Conservation (phyloP, 2,113 vertebrate species). For the Neoarius graeffei region DNA sequence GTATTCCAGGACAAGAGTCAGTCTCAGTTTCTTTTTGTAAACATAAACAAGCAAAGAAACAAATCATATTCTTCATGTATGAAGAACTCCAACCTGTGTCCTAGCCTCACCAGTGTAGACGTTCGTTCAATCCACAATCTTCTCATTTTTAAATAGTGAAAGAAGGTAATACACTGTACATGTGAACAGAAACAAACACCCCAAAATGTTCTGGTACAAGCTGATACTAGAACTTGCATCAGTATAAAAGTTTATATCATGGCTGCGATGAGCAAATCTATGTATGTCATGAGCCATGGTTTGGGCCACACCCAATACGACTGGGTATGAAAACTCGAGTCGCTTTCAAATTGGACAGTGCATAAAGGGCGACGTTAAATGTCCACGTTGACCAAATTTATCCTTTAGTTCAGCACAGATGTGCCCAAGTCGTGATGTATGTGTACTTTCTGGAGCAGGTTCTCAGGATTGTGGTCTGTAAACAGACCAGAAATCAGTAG, state of each 20-base stretch:
- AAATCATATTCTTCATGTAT: neutral
- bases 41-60: slow-evolving; percentile 8
- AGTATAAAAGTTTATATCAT: neutral
- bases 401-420: neutral
- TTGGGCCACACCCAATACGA: neutral
- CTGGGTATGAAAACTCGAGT: neutral
- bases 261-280: neutral
- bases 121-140: neutral
- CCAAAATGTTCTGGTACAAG: neutral
- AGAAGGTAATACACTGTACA: neutral
- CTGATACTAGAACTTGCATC: neutral
- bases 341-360: neutral
- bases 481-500: neutral
- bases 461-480: slow-evolving; percentile 28
- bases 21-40: slow-evolving; percentile 42
- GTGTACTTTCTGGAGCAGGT: neutral
- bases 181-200: neutral
- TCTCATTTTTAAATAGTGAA: neutral
- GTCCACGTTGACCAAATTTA: neutral
- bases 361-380: neutral
- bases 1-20: slow-evolving; percentile 3
- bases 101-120: neutral
- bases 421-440: neutral
- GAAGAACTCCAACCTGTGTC: slow-evolving; percentile 1
- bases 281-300: neutral